These are phyloP conservation scores for Colletes collaris DNA, from an alignment of 2,888 invertebrate species.

Conservation along the genomic window DNA sequence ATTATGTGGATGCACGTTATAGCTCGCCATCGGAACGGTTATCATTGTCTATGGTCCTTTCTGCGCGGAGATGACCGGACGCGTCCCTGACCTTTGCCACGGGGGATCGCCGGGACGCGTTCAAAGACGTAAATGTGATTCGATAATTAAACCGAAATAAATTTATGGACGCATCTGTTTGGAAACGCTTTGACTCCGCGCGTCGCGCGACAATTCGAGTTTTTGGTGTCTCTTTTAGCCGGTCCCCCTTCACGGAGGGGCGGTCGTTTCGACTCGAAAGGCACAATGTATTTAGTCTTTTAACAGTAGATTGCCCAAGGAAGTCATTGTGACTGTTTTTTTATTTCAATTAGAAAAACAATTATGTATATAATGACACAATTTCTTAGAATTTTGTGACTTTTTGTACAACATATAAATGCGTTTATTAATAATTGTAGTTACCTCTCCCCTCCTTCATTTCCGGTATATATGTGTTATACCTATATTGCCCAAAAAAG, in stretches of 20 bases:
- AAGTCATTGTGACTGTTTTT: too few species aligned
- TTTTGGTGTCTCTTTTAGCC: neutral
- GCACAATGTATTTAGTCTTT: too few species aligned
- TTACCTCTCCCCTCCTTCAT: too few species aligned
- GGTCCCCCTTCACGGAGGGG: neutral
- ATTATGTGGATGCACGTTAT: slow-evolving; percentile 66
- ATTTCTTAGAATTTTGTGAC: too few species aligned
- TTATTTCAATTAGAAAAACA: too few species aligned
- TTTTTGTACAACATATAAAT: too few species aligned
- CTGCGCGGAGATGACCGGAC: slow-evolving; percentile 24
- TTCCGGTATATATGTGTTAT: too few species aligned
- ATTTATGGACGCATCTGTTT: slow-evolving; percentile 33
- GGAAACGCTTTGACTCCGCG: slow-evolving; percentile 6
- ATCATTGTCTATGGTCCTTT: slow-evolving; percentile 63
- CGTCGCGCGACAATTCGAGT: neutral
- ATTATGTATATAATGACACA: too few species aligned
- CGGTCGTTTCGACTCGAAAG: too few species aligned
- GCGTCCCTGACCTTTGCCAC: slow-evolving; percentile 42
- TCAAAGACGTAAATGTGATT: slow-evolving; percentile 8
- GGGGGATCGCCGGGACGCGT: neutral
- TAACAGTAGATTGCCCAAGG: too few species aligned
- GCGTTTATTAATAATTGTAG: too few species aligned
- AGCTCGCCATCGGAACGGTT: slow-evolving; percentile 59
- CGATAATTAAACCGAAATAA: slow-evolving; percentile 50
- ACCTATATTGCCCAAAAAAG: too few species aligned